Conservation (phyloP, 2,888 invertebrate species). For the Allygus modestus region DNA sequence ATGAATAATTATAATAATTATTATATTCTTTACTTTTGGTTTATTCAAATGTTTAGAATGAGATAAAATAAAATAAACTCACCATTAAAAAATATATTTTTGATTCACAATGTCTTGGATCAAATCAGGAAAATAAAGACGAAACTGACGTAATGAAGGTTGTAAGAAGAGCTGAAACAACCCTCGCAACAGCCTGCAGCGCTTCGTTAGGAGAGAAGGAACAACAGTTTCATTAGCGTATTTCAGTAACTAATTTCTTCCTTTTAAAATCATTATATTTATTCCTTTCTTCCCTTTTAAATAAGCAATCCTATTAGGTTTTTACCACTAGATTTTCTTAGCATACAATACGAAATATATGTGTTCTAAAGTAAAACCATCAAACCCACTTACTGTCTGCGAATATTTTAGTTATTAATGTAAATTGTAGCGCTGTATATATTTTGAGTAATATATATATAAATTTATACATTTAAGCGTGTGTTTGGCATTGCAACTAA, state of each 20-base stretch:
- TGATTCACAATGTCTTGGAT: neutral
- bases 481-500: no score
- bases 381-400: no score
- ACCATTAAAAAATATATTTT: neutral
- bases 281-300: neutral
- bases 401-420: no score
- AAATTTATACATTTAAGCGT: no score
- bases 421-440: no score
- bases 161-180: constrained; percentile 36
- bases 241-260: neutral
- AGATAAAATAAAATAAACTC: no score
- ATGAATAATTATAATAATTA: no score
- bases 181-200: neutral
- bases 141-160: constrained; percentile 5
- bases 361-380: no score
- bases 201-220: neutral
- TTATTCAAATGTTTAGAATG: no score
- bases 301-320: neutral
- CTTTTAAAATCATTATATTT: neutral
- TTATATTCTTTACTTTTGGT: no score
- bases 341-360: no score
- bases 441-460: no score
- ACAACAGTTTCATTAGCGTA: constrained; percentile 30
- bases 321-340: neutral
- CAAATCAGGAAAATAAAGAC: neutral